A percentile compares a stretch with the other conserved stretches of the same genome.
Conservation (phyloP, 2,113 vertebrate species). For the Melanerpes formicivorus region DNA sequence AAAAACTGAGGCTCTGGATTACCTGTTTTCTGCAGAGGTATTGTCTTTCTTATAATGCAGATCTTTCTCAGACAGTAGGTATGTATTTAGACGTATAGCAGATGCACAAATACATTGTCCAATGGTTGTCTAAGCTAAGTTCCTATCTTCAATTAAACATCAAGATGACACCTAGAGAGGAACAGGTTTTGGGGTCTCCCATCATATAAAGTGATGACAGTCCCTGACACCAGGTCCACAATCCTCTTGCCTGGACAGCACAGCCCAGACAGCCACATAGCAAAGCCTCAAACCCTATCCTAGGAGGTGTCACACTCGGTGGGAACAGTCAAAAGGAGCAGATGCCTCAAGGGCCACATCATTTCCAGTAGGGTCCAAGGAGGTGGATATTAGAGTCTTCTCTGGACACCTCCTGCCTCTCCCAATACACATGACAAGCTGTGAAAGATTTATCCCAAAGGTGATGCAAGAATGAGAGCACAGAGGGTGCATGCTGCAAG, state of each 20-base stretch:
- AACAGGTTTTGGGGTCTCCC: not conserved
- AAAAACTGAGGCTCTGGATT: constrained; percentile 76
- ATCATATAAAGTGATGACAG: rapidly evolving
- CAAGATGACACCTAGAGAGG: not conserved
- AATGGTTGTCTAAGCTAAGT: not conserved
- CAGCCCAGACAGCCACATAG: not conserved
- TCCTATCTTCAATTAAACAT: not conserved
- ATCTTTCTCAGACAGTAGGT: not conserved
- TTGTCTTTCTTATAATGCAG: not conserved
- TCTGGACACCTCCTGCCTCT: not conserved
- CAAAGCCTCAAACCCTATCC: not conserved
- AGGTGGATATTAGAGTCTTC: rapidly evolving
- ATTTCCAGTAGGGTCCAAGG: not conserved
- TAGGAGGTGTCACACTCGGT: not conserved
- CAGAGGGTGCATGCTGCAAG: rapidly evolving
- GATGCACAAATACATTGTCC: not conserved
- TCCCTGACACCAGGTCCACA: not conserved
- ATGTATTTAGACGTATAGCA: not conserved
- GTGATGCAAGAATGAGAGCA: not conserved
- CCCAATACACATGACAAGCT: not conserved
- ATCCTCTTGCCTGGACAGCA: not conserved
- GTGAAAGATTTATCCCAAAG: not conserved
- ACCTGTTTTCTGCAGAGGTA: constrained; percentile 85
- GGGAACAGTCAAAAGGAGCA: not conserved
- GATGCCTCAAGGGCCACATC: not conserved